Evolutionary conservation across 1,140 invertebrate genomes (phyloP).

Genomic region (Drosophila sucinea): DNA sequence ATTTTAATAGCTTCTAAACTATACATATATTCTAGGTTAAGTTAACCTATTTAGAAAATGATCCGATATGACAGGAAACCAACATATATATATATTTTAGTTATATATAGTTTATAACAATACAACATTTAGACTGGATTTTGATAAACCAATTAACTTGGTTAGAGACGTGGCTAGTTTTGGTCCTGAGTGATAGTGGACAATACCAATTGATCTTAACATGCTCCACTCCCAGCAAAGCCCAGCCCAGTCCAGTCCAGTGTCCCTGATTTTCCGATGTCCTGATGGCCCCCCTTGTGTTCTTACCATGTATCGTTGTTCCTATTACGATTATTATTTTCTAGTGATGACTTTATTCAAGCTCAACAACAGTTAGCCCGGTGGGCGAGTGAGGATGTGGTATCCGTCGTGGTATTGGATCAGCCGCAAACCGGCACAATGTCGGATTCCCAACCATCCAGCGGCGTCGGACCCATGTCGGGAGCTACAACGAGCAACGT

Average conservation of each 20-base stretch:
- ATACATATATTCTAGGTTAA: no score
- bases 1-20: no score
- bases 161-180: no score
- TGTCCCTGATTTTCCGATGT: slow-evolving; percentile 37
- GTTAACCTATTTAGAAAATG: no score
- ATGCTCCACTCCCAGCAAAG: slow-evolving; percentile 13
- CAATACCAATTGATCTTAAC: slow-evolving; percentile 3
- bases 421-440: slow-evolving; percentile 81
- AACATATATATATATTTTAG: no score
- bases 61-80: no score
- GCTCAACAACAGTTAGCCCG: slow-evolving; percentile 95
- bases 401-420: slow-evolving; percentile 86
- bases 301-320: slow-evolving; percentile 83
- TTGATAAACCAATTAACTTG: no score
- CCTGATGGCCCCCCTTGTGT: slow-evolving; percentile 58
- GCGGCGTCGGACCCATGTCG: slow-evolving; percentile 80
- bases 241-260: slow-evolving; percentile 28
- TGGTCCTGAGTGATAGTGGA: neutral
- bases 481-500: slow-evolving; percentile 76
- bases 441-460: slow-evolving; percentile 82
- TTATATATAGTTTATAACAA: no score
- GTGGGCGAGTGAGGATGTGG: slow-evolving; percentile 94
- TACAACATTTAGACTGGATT: no score
- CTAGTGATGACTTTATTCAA: slow-evolving; percentile 97
- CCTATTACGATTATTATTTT: slow-evolving; percentile 89